A percentile compares a stretch with the other conserved stretches of the same genome.
Evolutionary conservation across 2,888 invertebrate species (phyloP).

Genomic region (Tanytarsus gracilentus): DNA sequence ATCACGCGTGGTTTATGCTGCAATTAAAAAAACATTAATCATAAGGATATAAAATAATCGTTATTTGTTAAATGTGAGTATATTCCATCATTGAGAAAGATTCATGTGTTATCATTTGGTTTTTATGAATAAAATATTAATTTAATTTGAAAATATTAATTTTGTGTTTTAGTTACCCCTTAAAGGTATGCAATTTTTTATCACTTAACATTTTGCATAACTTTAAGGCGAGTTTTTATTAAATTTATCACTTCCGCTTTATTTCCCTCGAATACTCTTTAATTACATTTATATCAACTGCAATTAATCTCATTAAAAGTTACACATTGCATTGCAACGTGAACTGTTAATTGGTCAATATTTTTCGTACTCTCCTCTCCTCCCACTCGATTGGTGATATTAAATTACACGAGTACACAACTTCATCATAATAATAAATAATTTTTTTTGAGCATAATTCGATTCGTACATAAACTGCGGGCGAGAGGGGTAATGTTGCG

Average conservation of each 20-base stretch:
- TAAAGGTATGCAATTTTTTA: neutral
- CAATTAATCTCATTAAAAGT: constrained; percentile 1
- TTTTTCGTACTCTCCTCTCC: neutral
- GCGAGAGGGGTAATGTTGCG: neutral
- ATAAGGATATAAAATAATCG: constrained; percentile 7
- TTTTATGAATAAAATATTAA: neutral
- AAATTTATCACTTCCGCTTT: neutral
- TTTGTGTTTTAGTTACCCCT: neutral
- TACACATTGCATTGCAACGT: neutral
- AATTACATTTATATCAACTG: neutral
- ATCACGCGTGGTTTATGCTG: no score
- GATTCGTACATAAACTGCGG: no score
- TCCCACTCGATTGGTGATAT: neutral
- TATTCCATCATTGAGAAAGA: no score
- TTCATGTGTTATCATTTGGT: neutral
- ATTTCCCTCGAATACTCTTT: neutral
- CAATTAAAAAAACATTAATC: no score
- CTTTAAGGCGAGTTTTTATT: neutral
- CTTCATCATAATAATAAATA: constrained; percentile 12
- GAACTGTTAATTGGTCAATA: constrained; percentile 4
- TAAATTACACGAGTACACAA: constrained; percentile 6
- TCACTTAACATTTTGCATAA: neutral
- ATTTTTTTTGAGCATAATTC: no score
- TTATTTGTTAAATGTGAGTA: constrained; percentile 29
- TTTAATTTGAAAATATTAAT: neutral